phyloP scores from a whole-genome alignment of 1,140 invertebrate genomes.

The Lordiphosa stackelbergi region DNA sequence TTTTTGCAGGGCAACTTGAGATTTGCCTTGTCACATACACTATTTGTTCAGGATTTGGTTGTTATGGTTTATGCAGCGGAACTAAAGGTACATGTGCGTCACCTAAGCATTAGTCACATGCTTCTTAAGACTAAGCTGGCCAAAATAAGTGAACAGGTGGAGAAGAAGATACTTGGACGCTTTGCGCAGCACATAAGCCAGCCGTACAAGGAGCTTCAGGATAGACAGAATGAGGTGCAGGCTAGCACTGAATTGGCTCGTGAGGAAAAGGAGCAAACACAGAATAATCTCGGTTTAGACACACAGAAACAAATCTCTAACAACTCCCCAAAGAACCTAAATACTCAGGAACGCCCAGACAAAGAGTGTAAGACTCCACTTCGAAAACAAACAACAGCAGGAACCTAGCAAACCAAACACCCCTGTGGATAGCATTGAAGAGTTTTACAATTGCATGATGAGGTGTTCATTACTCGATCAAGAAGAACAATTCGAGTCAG shows the following conservation, averaged over 20 bases:
- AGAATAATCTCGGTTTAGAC: too few species aligned
- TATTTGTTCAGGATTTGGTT: conserved; percentile 25
- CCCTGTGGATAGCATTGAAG: background rate
- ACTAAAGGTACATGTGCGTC: conserved; percentile 18
- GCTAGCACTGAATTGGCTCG: background rate
- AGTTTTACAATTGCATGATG: conserved; percentile 2
- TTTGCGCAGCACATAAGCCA: conserved; percentile 3
- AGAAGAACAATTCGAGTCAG: background rate
- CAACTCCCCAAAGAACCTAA: too few species aligned
- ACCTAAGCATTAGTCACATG: conserved; percentile 9
- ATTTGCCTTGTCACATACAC: conserved; percentile 21
- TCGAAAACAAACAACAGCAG: background rate
- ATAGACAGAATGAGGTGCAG: background rate
- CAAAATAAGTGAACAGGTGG: conserved; percentile 10
- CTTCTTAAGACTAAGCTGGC: conserved; percentile 5
- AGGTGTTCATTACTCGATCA: background rate
- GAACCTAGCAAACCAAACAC: background rate
- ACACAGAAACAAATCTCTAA: too few species aligned
- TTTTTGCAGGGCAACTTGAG: conserved; percentile 32
- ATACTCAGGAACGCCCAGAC: too few species aligned
- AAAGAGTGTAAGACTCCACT: background rate
- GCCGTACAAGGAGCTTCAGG: background rate
- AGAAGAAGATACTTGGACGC: conserved; percentile 12
- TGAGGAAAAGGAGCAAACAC: too few species aligned
- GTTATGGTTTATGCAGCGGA: conserved; percentile 18